Evolutionary conservation across 1,140 invertebrate genomes (phyloP).

Genomic region (Cheumatopsyche charites): DNA sequence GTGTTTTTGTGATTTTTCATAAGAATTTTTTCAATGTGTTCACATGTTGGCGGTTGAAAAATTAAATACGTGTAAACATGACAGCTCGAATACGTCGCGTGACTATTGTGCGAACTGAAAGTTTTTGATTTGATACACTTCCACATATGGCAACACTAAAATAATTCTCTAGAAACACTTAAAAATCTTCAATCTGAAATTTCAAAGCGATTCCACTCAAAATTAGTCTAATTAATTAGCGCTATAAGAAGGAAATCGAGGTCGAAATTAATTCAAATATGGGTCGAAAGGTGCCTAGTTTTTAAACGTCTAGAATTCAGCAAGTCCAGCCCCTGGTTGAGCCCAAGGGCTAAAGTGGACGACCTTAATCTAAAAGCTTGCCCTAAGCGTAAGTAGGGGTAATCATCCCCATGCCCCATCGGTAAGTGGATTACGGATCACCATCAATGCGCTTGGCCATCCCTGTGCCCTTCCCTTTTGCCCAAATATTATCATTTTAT

Average conservation of each 20-base stretch:
- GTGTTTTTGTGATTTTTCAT: too few relatives aligned
- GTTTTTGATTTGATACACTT: neutral
- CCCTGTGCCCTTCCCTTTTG: too few relatives aligned
- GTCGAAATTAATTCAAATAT: neutral
- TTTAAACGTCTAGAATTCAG: slow-evolving; percentile 24
- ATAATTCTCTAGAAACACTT: too few relatives aligned
- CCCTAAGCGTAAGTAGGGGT: neutral
- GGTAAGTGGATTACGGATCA: slow-evolving; percentile 22
- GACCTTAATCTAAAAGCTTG: slow-evolving; percentile 10
- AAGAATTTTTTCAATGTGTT: neutral
- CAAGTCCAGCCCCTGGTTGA: neutral
- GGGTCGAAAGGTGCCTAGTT: neutral
- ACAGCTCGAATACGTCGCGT: slow-evolving; percentile 37
- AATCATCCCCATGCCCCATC: neutral
- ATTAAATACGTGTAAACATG: slow-evolving; percentile 43
- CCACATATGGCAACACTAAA: neutral
- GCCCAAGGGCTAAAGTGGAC: slow-evolving; percentile 9
- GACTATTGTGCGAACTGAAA: slow-evolving; percentile 18
- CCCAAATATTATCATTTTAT: neutral
- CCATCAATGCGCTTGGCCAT: neutral
- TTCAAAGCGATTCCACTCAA: too few relatives aligned
- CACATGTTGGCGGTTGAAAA: slow-evolving; percentile 18
- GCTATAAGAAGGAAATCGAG: too few relatives aligned
- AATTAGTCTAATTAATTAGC: too few relatives aligned
- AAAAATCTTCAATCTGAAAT: too few relatives aligned